These are phyloP conservation scores for cat (Felis catus) DNA, from an alignment of 2,113 vertebrate species.

Conservation along the genomic window DNA sequence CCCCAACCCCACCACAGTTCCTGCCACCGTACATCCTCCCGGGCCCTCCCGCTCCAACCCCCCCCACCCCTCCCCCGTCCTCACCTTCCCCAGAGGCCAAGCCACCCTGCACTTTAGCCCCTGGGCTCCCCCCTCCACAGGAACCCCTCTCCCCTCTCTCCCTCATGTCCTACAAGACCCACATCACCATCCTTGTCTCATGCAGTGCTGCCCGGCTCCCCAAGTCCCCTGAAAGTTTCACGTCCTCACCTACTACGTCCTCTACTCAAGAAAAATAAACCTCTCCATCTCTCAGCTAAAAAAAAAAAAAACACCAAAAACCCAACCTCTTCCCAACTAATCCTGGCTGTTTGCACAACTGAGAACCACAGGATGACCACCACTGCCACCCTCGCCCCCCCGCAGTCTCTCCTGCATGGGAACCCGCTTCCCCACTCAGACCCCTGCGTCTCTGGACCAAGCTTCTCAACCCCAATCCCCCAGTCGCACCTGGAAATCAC, in stretches of 20 bases:
- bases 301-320: not conserved
- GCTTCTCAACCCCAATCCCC: not conserved
- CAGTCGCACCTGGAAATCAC: not conserved
- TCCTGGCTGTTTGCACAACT: not conserved
- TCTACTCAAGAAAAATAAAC: not conserved
- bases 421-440: too few relatives aligned
- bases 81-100: too few relatives aligned
- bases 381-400: fast-evolving
- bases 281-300: not conserved
- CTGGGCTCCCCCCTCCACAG: not conserved
- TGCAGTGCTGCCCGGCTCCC: fast-evolving
- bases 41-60: too few relatives aligned
- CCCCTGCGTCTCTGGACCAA: fast-evolving
- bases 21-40: not conserved
- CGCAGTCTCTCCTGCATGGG: not conserved
- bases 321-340: not conserved
- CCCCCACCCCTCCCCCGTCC: not conserved
- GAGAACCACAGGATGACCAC: not conserved
- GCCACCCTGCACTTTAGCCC: not conserved
- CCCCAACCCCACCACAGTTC: not conserved
- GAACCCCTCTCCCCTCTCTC: too few relatives aligned
- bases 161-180: not conserved
- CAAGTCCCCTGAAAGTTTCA: not conserved
- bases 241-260: not conserved
- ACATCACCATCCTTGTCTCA: not conserved